Evolutionary conservation across 2,888 invertebrate species (phyloP).

Genomic region (Melanargia galathea): DNA sequence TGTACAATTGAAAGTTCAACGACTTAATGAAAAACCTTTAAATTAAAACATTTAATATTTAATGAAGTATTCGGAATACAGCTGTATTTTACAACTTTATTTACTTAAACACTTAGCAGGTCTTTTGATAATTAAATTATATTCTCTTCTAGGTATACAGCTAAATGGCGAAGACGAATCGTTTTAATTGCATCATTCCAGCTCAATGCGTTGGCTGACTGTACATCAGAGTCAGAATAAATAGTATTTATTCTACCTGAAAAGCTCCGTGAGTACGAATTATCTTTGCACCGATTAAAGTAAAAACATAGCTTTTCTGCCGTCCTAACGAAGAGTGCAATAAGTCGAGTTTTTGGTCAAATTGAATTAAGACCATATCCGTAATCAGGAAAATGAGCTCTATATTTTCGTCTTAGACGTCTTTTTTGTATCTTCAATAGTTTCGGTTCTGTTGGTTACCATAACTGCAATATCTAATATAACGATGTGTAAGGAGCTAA

Average conservation of each 20-base stretch:
- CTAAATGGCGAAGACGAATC: constrained; percentile 11
- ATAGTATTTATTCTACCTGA: neutral
- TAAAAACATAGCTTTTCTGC: too few relatives aligned
- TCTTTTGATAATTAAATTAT: constrained; percentile 12
- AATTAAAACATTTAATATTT: neutral
- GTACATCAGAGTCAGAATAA: constrained; percentile 8
- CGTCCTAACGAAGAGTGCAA: too few relatives aligned
- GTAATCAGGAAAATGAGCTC: too few relatives aligned
- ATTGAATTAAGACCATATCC: too few relatives aligned
- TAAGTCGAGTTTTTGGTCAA: too few relatives aligned
- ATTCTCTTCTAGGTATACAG: neutral
- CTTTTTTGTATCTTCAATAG: too few relatives aligned
- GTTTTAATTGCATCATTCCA: constrained; percentile 15
- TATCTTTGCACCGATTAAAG: neutral
- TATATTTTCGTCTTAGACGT: too few relatives aligned
- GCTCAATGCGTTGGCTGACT: constrained; percentile 4
- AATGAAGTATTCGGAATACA: neutral
- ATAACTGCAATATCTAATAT: too few relatives aligned
- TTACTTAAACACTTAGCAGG: neutral
- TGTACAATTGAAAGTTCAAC: neutral
- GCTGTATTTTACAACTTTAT: neutral
- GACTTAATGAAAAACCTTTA: neutral
- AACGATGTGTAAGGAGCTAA: too few relatives aligned
- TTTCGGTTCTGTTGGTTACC: too few relatives aligned
- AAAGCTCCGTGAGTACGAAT: neutral